Conservation (phyloP, 2,888 invertebrate species). For the Gandaritis pyraliata region DNA sequence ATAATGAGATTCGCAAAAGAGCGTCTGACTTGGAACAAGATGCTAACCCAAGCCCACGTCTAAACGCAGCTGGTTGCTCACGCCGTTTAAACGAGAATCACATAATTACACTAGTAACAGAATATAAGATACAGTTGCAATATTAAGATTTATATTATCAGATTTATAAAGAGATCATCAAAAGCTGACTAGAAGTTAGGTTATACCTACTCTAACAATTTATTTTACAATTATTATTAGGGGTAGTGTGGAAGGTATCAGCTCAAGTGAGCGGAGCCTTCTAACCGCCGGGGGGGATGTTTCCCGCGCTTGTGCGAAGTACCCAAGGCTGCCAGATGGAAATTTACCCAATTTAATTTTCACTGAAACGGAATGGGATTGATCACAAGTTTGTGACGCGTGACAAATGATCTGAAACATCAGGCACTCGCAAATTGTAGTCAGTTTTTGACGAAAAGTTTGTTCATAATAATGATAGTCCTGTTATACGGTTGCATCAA, state of each 20-base stretch:
- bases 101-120: constrained; percentile 71
- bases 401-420: no score
- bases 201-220: constrained; percentile 77
- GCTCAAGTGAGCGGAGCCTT: constrained; percentile 24
- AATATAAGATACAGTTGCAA: constrained; percentile 68
- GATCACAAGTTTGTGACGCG: no score
- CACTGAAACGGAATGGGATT: neutral
- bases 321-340: constrained; percentile 10
- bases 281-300: constrained; percentile 26
- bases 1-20: constrained; percentile 63
- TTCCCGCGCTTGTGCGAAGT: constrained; percentile 55
- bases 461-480: no score
- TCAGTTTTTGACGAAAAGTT: no score
- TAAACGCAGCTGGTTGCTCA: constrained; percentile 42
- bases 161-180: constrained; percentile 77
- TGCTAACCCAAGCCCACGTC: constrained; percentile 48
- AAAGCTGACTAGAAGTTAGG: constrained; percentile 82
- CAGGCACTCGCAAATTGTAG: no score
- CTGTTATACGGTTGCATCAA: no score
- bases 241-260: constrained; percentile 27
- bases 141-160: constrained; percentile 70
- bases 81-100: constrained; percentile 60
- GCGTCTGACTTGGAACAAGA: constrained; percentile 17
- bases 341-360: neutral
- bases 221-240: constrained; percentile 56